Base-by-base conservation (phyloP, 1,140 invertebrate genomes). In the Drusus annulatus region DNA sequence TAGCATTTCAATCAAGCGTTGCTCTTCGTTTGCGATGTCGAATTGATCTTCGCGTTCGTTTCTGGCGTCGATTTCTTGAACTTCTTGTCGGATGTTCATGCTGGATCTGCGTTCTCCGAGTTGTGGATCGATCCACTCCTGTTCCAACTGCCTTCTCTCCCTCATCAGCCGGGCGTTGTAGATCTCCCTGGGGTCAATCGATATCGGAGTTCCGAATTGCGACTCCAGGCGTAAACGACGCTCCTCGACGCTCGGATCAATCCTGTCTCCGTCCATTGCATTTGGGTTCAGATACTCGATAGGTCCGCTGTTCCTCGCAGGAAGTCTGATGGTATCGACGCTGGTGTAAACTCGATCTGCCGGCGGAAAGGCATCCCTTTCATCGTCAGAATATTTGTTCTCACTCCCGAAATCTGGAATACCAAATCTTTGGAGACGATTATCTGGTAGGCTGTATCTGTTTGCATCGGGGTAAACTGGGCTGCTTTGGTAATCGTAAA, bases 211-310 rank as follows among this genome's bases (percentile, higher is more conserved):
- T 10, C 56, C 56, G 19, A 60, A 60, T 7, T 60, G 56, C 23
- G 56, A 60, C 17, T 60, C 56, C 13, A 60, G 15, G 6, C 56
- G 17, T 19, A 60, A 15, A 60, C 56, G 56, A 17, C 13, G 23
- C 10, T 17, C 56, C 17, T 60, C 56, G 5, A 60, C 56, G 7
- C 8, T 60, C 7, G 56, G 56, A 60, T 60, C 56, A 15, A 60
- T 60, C 23, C 56, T 19, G 23, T 60, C 56, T 19, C 56, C 56
- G 56, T 60, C 56, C n/a, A 60, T 21, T 23, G 56, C 56, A 60
- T 21, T 60, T 23, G 23, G 10, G 19, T 60, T 60, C 23, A 60
- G 17, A 19, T 13, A 21, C 2, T 60, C 23, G 3, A n/a, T 60
- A 7, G 56, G 2, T 56, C n/a, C 4, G 54, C 54, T 21, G 6